A percentile compares a stretch with the other conserved stretches of the same genome.
Conservation (phyloP, 2,888 invertebrate genomes). For the Cephus pulcher region DNA sequence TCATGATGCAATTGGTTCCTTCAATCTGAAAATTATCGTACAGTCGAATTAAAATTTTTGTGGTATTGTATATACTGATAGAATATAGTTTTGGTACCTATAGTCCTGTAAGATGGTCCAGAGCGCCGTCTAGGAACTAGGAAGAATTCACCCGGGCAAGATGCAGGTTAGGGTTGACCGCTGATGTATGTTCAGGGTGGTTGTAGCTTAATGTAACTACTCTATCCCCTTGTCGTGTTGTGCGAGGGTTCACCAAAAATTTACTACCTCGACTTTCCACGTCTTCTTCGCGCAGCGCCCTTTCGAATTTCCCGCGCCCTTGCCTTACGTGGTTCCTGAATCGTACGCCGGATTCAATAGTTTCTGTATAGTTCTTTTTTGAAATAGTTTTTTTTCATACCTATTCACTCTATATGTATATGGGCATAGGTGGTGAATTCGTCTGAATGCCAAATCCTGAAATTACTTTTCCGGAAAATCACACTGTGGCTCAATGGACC, state of each 20-base stretch:
- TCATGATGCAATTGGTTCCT: too few species aligned
- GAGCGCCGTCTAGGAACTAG: background rate
- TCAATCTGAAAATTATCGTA: background rate
- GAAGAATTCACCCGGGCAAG: background rate
- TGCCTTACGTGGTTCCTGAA: background rate
- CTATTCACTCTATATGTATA: background rate
- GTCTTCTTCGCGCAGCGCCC: background rate
- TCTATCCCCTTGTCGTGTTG: background rate
- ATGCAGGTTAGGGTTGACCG: slow-evolving; percentile 7
- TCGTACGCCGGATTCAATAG: background rate
- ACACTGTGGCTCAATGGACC: background rate
- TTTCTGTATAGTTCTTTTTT: background rate
- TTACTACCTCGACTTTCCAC: background rate
- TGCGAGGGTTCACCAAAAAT: background rate
- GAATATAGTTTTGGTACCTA: background rate
- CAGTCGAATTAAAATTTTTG: too few species aligned
- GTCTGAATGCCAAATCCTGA: background rate
- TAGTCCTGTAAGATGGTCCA: background rate
- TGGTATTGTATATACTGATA: too few species aligned
- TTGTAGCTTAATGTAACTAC: slow-evolving; percentile 1
- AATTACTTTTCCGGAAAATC: background rate
- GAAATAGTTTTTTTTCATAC: background rate
- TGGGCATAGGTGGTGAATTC: background rate
- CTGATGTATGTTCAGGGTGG: slow-evolving; percentile 2
- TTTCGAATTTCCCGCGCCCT: background rate